Evolutionary conservation across 2,797 vertebrate genomes (phyloP).

Genomic region (Epinephelus malabaricus): DNA sequence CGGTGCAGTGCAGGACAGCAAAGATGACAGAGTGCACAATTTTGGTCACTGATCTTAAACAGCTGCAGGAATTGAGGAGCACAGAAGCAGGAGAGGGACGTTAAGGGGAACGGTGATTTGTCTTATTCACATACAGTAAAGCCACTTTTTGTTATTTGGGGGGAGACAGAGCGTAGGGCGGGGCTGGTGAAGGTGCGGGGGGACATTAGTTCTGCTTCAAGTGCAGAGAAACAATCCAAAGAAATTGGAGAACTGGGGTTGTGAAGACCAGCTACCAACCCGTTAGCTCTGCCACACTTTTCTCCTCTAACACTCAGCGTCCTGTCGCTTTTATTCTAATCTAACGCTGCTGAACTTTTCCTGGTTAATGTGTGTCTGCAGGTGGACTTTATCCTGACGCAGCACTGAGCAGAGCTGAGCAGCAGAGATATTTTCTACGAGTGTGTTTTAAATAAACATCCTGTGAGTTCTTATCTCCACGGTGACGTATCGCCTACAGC

Average conservation of each 20-base stretch:
- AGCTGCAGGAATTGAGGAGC: constrained; percentile 19
- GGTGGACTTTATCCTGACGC: not conserved
- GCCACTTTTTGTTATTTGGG: constrained; percentile 39
- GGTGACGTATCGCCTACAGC: not conserved
- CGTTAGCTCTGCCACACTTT: constrained; percentile 38
- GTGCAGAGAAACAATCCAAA: constrained; percentile 37
- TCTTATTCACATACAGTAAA: constrained; percentile 50
- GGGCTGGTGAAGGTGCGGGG: not conserved
- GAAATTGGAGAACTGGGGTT: constrained; percentile 55
- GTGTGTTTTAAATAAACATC: not conserved
- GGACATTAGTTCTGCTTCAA: constrained; percentile 29
- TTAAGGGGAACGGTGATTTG: constrained; percentile 41
- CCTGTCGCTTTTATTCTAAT: not conserved
- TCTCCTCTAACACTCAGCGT: not conserved
- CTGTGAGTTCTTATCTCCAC: not conserved
- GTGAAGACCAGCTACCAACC: constrained; percentile 81
- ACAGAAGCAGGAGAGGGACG: constrained; percentile 13
- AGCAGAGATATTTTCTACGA: constrained; percentile 1
- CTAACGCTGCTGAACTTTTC: constrained; percentile 2
- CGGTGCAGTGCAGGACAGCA: constrained; percentile 40
- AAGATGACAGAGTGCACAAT: constrained; percentile 17
- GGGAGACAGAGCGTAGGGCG: not conserved
- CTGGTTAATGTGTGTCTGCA: not conserved
- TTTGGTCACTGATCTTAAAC: constrained; percentile 56
- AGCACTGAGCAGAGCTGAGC: constrained; percentile 10